Percentiles rank a stretch among this genome's conserved stretches.
phyloP scores from a whole-genome alignment of 1,140 invertebrate genomes.

The Procambarus virginalis region DNA sequence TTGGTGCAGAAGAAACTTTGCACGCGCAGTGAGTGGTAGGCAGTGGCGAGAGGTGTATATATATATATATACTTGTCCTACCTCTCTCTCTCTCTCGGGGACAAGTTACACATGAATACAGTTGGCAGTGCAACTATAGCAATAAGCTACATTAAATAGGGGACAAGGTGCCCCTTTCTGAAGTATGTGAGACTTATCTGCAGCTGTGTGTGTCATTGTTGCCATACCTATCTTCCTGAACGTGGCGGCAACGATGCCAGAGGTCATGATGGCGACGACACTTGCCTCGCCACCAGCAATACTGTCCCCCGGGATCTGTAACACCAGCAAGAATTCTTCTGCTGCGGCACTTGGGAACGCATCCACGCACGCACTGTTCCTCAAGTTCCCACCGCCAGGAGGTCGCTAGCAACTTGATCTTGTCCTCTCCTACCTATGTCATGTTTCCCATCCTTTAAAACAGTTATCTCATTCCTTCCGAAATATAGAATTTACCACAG shows the following conservation, averaged over 20 bases:
- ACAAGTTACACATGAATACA: not conserved
- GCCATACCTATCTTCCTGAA: conserved; percentile 32
- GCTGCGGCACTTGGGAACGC: not conserved
- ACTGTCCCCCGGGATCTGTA: not conserved
- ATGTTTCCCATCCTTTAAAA: too few relatives aligned
- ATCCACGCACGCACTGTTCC: not conserved
- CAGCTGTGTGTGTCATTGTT: not conserved
- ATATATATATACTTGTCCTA: not conserved
- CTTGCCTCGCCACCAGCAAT: not conserved
- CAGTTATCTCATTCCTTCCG: too few relatives aligned
- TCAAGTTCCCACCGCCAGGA: too few relatives aligned
- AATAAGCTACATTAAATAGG: not conserved
- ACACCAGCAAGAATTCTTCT: not conserved
- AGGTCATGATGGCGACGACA: conserved; percentile 3
- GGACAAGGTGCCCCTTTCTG: not conserved
- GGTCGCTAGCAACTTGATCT: too few relatives aligned
- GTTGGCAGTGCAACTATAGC: not conserved
- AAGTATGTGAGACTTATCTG: not conserved
- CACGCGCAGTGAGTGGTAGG: not conserved
- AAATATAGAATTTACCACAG: too few relatives aligned
- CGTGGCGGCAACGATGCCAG: conserved; percentile 20
- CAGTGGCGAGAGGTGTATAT: not conserved
- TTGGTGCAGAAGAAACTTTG: not conserved
- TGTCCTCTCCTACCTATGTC: too few relatives aligned
- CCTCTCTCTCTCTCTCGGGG: not conserved